Conservation (phyloP, 2,113 vertebrate species). For the Ammodramus savannarum region DNA sequence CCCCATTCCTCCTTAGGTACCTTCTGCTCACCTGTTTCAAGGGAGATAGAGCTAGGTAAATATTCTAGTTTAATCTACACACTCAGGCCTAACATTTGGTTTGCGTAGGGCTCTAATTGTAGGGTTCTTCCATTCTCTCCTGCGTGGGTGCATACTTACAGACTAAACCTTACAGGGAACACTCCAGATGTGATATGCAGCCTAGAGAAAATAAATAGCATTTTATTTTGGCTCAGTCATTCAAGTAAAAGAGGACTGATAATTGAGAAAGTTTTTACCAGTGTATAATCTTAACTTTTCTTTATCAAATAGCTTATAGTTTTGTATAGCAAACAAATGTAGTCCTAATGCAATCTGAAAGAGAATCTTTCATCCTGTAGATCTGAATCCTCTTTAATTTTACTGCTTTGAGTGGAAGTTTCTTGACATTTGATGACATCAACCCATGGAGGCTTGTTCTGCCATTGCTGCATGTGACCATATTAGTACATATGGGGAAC, state of each 20-base stretch:
- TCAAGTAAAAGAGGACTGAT: background rate
- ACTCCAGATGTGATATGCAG: background rate
- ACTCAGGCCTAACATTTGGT: background rate
- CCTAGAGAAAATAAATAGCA: background rate
- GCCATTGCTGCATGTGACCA: background rate
- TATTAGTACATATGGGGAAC: background rate
- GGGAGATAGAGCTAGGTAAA: background rate
- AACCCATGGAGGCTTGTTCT: background rate
- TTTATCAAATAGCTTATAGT: background rate
- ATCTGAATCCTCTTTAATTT: background rate
- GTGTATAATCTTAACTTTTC: background rate
- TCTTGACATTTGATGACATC: background rate
- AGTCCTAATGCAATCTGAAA: background rate
- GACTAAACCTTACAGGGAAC: background rate
- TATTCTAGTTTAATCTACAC: background rate
- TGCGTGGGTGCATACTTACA: background rate
- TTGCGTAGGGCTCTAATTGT: background rate
- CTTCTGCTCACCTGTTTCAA: conserved; percentile 16
- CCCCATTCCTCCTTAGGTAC: background rate
- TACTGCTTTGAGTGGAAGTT: background rate
- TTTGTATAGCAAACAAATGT: background rate
- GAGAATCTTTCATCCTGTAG: background rate
- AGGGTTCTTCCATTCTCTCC: background rate
- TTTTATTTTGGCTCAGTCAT: background rate
- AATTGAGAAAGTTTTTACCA: background rate